Base-by-base conservation (phyloP, 2,113 vertebrate genomes). In the Cryptotis parvus region DNA sequence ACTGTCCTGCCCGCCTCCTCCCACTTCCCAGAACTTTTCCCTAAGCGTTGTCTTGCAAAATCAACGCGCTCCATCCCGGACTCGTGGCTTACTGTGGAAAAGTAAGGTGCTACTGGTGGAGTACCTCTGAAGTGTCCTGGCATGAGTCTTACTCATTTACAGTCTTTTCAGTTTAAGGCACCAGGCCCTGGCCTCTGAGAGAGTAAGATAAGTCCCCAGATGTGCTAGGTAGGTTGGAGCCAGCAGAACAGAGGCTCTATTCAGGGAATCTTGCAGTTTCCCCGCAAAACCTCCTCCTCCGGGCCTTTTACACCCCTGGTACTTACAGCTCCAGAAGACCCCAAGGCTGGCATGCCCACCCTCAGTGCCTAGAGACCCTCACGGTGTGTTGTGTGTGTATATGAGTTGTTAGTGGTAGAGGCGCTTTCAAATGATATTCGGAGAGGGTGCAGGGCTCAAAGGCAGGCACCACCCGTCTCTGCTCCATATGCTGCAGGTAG, bases 131-230 rank as follows among this genome's bases (percentile, higher is more conserved):
- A 89, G 74, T 76, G 68, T 11, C 43, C 80, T 89, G 93, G 93
- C 92, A 66, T 77, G 90, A 94, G 43, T 73, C 93, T 94, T 93
- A 93, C 89, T 96, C 94, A 95, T 93, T 96, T 95, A 92, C 93
- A 96, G 96, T 58, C 90, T 93, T 91, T 90, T 96, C 91, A 29
- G 20, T 81, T 86, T 94, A 89, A n/a, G 72, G 76, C 14, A 88
- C 63, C 52, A 69, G 78, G 83, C 76, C 79, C 86, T 75, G 79
- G 82, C 75, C 93, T 87, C 66, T 43, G 66, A n/a, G 79, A 87
- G 68, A 39, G 90, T 74, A 95, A 95, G n/a, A 95, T 26, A 7
- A 12, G 0, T 87, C n/a, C 88, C 92, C 95, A 95, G 95, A 95
- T 96, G 95, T 96, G 70, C 37, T 39, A 31, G 35, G 43, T 33